phyloP scores from a whole-genome alignment of 1,140 invertebrate species.

The Danaus plexippus region DNA sequence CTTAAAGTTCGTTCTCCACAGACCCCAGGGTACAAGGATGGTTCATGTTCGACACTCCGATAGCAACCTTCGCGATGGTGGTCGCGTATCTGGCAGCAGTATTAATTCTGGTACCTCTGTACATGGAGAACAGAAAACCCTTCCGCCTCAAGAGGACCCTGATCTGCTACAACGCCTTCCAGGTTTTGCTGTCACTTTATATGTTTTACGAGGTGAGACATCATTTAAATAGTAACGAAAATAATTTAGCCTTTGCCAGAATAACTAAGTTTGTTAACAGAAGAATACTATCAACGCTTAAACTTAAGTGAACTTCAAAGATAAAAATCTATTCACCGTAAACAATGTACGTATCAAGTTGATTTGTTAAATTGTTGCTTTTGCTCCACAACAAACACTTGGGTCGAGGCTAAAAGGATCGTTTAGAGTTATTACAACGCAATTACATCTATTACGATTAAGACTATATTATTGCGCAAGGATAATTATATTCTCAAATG shows the following conservation, averaged over 20 bases:
- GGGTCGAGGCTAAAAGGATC: too few species aligned
- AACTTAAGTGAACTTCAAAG: too few species aligned
- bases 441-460: too few species aligned
- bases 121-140: slow-evolving; percentile 91
- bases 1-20: slow-evolving; percentile 50
- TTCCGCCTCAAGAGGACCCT: slow-evolving; percentile 86
- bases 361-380: too few species aligned
- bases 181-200: slow-evolving; percentile 87
- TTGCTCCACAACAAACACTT: too few species aligned
- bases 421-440: too few species aligned
- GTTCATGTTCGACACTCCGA: slow-evolving; percentile 91
- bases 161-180: slow-evolving; percentile 90
- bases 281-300: too few species aligned
- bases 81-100: slow-evolving; percentile 86
- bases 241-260: too few species aligned
- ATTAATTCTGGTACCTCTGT: slow-evolving; percentile 83
- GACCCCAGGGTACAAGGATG: slow-evolving; percentile 92
- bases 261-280: slow-evolving; percentile 4
- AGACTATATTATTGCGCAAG: too few species aligned
- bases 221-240: neutral
- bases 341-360: too few species aligned
- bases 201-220: slow-evolving; percentile 90
- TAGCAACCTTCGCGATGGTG: slow-evolving; percentile 88
- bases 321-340: too few species aligned
- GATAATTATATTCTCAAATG: too few species aligned